phyloP scores from a whole-genome alignment of 1,140 invertebrate species.

The Drosophila truncata region DNA sequence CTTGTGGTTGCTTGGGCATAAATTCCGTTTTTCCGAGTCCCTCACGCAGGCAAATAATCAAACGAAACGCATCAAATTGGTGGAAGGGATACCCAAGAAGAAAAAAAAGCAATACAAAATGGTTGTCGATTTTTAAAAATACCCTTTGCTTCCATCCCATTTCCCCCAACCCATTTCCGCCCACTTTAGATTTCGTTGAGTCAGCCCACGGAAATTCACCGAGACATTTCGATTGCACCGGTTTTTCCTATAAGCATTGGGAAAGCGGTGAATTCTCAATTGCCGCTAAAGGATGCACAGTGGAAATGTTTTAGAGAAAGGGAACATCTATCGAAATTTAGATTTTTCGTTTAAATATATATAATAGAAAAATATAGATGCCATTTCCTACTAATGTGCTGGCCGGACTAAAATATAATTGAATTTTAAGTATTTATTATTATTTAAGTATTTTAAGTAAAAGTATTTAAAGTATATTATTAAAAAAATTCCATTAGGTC shows the following conservation, averaged over 20 bases:
- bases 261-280: conserved; percentile 63
- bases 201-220: conserved; percentile 32
- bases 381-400: too few species aligned
- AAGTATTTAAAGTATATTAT: too few species aligned
- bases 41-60: conserved; percentile 79
- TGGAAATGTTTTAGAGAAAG: conserved; percentile 6
- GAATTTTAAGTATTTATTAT: too few species aligned
- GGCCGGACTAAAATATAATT: too few species aligned
- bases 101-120: conserved; percentile 57
- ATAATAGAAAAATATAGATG: too few species aligned
- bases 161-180: conserved; percentile 27
- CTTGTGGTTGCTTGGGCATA: conserved; percentile 70
- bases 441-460: too few species aligned
- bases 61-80: conserved; percentile 81
- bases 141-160: conserved; percentile 21
- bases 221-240: conserved; percentile 33
- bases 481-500: too few species aligned
- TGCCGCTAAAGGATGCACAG: conserved; percentile 33
- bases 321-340: neutral
- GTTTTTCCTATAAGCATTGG: conserved; percentile 45
- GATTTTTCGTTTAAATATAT: too few species aligned
- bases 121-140: conserved; percentile 72
- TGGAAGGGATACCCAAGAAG: conserved; percentile 68
- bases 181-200: conserved; percentile 63
- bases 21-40: conserved; percentile 54